Percentiles rank a stretch among this genome's conserved stretches.
Evolutionary conservation across 2,113 vertebrate species (phyloP).

Genomic region (Gymnorhina tibicen): DNA sequence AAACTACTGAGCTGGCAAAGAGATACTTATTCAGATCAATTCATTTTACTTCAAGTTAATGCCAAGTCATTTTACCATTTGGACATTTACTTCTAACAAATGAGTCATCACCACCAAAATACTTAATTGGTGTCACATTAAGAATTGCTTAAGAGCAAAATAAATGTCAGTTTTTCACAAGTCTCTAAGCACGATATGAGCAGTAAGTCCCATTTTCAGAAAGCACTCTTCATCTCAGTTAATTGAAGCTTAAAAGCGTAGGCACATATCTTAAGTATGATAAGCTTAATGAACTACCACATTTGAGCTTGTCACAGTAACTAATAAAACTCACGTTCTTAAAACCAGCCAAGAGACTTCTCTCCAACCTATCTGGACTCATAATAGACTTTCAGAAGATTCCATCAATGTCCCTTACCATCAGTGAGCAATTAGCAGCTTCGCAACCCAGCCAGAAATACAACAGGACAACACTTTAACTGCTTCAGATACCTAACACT

Average conservation of each 20-base stretch:
- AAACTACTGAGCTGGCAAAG: not conserved
- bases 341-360: not conserved
- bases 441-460: not conserved
- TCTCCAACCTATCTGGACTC: not conserved
- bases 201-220: not conserved
- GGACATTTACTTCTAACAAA: not conserved
- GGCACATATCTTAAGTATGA: not conserved
- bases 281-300: not conserved
- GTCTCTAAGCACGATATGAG: not conserved
- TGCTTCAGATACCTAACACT: not conserved
- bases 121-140: not conserved
- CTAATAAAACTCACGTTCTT: not conserved
- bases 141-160: not conserved
- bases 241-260: not conserved
- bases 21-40: not conserved
- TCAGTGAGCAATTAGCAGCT: not conserved
- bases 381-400: not conserved
- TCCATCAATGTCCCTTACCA: not conserved
- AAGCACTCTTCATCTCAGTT: not conserved
- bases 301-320: not conserved
- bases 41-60: not conserved
- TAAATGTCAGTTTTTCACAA: not conserved
- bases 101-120: not conserved
- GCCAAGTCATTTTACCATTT: constrained; percentile 12
- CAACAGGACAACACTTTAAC: not conserved